Evolutionary conservation across 2,888 invertebrate genomes (phyloP), one percentile per base, ranked within the genome.

Genomic region (Stenoptilia bipunctidactyla): DNA sequence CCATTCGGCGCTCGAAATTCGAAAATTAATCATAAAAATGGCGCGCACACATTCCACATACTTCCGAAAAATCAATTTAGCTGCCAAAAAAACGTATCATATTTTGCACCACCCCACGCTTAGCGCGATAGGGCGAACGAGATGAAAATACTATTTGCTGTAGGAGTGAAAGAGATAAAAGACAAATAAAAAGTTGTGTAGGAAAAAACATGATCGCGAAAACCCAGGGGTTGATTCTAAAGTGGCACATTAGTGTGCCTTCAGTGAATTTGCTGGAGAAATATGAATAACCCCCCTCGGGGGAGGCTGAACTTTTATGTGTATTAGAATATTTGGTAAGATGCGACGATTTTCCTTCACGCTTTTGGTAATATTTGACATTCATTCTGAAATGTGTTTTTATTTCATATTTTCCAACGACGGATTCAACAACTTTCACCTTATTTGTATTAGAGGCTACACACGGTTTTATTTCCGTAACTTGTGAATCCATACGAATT

Each of bases 161-260:
- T 1, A 38, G 1, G 47, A 36, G 37, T 42, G 48, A 69, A 48
- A 52, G 63, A 50, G 63, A 71, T 34, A 53, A 44, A 43, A 40
- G 47, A 71, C 60, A 79, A 74, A 76, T 70, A 77, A 77, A 75
- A 76, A 76, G 64, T 65, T 67, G 61, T 66, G 58, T 64, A 66
- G 69, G 68, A 71, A 76, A 80, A 83, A 83, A 79, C 79, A 79
- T 79, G 82, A 77, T 73, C 62, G 76, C 73, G 72, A 73, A 74
- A 71, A 57, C 71, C 70, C 75, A 75, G 76, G 82, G 82, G 80
- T 70, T 68, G 66, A 66, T 61, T 61, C 60, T 66, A 66, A 66
- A 80, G 77, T 75, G 68, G 67, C 66, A 76, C 73, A 82, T 82
- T 83, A 79, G 76, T 65, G 67, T 53, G 55, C 70, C 69, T 66